Conservation (phyloP, 1,140 invertebrate species). For the Homarus americanus region DNA sequence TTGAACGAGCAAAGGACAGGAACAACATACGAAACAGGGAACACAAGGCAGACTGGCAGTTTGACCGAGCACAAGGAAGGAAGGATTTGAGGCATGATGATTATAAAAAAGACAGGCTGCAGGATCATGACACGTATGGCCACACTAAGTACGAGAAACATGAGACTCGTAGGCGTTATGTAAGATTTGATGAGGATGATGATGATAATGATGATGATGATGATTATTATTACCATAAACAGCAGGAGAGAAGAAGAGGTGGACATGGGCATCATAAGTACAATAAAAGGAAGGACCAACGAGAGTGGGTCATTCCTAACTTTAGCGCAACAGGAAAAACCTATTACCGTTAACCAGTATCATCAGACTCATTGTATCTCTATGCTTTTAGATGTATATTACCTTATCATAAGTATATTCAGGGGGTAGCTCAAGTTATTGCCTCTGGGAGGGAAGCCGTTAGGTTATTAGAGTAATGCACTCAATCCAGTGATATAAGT, state of each 20-base stretch:
- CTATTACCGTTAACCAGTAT: slow-evolving; percentile 32
- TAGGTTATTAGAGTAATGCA: not conserved
- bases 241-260: slow-evolving; percentile 6
- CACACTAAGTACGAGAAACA: slow-evolving; percentile 42
- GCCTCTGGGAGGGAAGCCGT: not conserved
- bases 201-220: slow-evolving; percentile 70
- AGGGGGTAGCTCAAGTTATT: not conserved
- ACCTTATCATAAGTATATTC: not conserved
- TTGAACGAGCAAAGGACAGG: slow-evolving; percentile 61
- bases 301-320: slow-evolving; percentile 64
- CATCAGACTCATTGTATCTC: not conserved
- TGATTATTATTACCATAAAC: slow-evolving; percentile 33
- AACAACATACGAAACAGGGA: slow-evolving; percentile 29
- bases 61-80: slow-evolving; percentile 55
- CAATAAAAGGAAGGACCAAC: slow-evolving; percentile 36
- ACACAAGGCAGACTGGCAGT: slow-evolving; percentile 60
- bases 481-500: too few species aligned
- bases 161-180: slow-evolving; percentile 54
- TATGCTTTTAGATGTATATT: not conserved
- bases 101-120: not conserved
- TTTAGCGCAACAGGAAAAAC: slow-evolving; percentile 56
- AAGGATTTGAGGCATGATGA: slow-evolving; percentile 32
- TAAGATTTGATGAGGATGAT: slow-evolving; percentile 63
- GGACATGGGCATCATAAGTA: slow-evolving; percentile 3
- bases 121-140: slow-evolving; percentile 33